These are phyloP conservation scores for Calyptommatus sinebrachiatus DNA, from an alignment of 2,113 vertebrate species.

Conservation along the genomic window DNA sequence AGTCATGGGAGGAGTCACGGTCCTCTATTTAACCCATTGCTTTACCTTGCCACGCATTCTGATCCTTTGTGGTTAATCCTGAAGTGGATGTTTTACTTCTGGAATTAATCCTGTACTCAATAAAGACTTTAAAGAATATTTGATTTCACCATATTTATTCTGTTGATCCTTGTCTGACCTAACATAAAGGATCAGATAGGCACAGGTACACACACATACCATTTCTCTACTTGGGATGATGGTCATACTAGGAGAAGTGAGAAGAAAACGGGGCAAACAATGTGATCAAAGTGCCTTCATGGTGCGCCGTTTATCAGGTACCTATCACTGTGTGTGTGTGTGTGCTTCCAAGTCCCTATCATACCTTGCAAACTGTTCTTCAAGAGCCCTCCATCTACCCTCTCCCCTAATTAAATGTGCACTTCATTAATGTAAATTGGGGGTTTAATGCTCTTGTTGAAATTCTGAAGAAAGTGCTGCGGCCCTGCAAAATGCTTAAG, in stretches of 20 bases:
- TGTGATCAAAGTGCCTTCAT: slow-evolving; percentile 39
- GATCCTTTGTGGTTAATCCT: no score
- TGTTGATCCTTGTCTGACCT: no score
- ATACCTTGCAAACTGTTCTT: slow-evolving; percentile 77
- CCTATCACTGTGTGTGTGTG: slow-evolving; percentile 53
- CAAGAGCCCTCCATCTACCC: slow-evolving; percentile 84
- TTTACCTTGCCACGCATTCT: no score
- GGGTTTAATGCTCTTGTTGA: slow-evolving; percentile 99
- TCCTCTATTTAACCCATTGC: no score
- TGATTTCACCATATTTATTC: no score
- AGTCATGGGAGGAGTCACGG: no score
- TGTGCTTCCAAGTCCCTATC: slow-evolving; percentile 72
- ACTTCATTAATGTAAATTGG: slow-evolving; percentile 99
- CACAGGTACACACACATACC: neutral
- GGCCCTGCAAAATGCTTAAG: slow-evolving; percentile 92
- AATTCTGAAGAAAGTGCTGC: slow-evolving; percentile 99
- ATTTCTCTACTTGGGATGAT: slow-evolving; percentile 27
- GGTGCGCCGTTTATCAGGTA: slow-evolving; percentile 70
- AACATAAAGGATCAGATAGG: no score
- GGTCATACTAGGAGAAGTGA: slow-evolving; percentile 9
- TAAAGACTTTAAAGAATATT: no score
- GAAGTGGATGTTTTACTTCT: no score
- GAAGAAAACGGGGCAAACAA: slow-evolving; percentile 6
- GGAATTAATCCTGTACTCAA: no score
- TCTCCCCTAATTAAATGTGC: slow-evolving; percentile 98